phyloP scores from a whole-genome alignment of 2,888 invertebrate genomes.

The Drosophila stalkeri region DNA sequence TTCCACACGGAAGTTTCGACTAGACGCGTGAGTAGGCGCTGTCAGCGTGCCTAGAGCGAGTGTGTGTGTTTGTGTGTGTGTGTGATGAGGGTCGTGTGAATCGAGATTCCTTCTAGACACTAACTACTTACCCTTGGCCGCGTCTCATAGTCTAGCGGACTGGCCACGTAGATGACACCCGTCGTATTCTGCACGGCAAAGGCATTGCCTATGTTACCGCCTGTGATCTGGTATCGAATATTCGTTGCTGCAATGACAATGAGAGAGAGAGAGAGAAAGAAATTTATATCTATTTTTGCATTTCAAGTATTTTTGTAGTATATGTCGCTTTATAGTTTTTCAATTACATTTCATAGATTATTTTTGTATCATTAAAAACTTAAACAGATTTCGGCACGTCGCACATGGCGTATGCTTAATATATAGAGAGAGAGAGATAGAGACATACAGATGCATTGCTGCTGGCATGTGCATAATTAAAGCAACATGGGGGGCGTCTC shows the following conservation, averaged over 20 bases:
- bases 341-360: slow-evolving; percentile 19
- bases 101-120: background rate
- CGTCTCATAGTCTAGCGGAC: slow-evolving; percentile 97
- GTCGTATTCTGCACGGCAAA: slow-evolving; percentile 99
- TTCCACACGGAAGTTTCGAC: slow-evolving; percentile 35
- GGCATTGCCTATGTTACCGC: slow-evolving; percentile 98
- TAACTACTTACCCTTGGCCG: slow-evolving; percentile 93
- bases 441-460: slow-evolving; percentile 4
- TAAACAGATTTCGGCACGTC: slow-evolving; percentile 21
- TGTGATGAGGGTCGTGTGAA: slow-evolving; percentile 11
- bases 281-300: background rate
- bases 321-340: slow-evolving; percentile 6
- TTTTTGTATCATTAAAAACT: slow-evolving; percentile 37
- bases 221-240: slow-evolving; percentile 99
- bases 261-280: background rate
- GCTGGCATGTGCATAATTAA: slow-evolving; percentile 53
- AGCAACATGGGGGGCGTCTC: slow-evolving; percentile 18
- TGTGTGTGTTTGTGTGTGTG: background rate
- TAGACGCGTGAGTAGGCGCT: slow-evolving; percentile 29
- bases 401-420: slow-evolving; percentile 46
- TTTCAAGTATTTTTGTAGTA: background rate
- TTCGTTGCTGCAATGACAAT: slow-evolving; percentile 91
- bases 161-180: slow-evolving; percentile 98
- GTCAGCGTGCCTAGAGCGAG: slow-evolving; percentile 26
- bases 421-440: background rate